A percentile compares a stretch with the other conserved stretches of the same genome.
phyloP scores from a whole-genome alignment of 2,888 invertebrate species.

The Cryptosula pallasiana region DNA sequence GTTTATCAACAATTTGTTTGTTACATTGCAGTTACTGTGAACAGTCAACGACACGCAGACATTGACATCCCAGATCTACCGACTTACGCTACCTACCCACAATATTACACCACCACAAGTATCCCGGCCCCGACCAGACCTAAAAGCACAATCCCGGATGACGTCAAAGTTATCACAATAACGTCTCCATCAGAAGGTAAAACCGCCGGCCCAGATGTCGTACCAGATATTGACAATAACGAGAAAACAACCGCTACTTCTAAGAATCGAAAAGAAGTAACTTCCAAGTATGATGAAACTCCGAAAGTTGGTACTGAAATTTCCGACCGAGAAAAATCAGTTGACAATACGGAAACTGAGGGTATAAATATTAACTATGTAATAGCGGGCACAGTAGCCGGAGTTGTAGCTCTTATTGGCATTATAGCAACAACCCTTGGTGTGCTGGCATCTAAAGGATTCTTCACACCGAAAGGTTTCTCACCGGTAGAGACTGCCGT shows the following conservation, averaged over 20 bases:
- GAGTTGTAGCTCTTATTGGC: neutral
- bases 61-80: constrained; percentile 15
- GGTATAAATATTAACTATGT: neutral
- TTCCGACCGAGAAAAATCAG: neutral
- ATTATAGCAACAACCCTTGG: neutral
- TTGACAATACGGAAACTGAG: neutral
- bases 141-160: neutral
- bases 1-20: neutral
- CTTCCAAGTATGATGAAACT: neutral
- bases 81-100: neutral
- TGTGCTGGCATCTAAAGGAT: neutral
- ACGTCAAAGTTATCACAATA: neutral
- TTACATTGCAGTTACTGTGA: neutral
- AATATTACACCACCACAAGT: neutral
- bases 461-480: neutral
- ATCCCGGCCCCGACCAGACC: neutral
- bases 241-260: neutral
- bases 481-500: neutral
- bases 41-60: neutral
- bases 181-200: neutral
- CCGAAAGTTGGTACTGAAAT: neutral
- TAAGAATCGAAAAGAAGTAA: neutral
- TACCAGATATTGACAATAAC: neutral
- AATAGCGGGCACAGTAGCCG: neutral
- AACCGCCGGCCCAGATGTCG: neutral